Evolutionary conservation across 2,888 invertebrate genomes (phyloP).

Genomic region (Drosophila helvetica): DNA sequence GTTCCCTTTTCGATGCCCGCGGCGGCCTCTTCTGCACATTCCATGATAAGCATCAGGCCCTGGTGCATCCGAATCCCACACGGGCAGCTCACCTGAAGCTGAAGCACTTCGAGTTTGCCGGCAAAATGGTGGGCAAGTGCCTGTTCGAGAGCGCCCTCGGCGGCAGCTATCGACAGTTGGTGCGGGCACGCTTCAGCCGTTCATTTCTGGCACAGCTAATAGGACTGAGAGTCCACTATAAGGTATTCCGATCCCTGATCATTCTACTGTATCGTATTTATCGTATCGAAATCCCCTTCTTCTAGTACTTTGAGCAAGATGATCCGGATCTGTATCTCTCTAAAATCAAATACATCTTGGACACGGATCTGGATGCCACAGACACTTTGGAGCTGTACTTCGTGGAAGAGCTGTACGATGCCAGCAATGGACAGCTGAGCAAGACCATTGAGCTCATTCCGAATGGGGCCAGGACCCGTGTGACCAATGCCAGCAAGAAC

Average conservation of each 20-base stretch:
- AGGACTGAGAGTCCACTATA: constrained; percentile 95
- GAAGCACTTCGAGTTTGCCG: constrained; percentile 96
- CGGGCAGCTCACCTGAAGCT: constrained; percentile 91
- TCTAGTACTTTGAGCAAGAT: constrained; percentile 96
- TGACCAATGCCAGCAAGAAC: constrained; percentile 86
- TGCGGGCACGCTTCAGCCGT: constrained; percentile 94
- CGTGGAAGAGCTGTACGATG: constrained; percentile 94
- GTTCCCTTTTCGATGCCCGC: constrained; percentile 92
- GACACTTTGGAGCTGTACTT: constrained; percentile 93
- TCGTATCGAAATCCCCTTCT: constrained; percentile 47
- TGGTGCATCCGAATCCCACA: constrained; percentile 94
- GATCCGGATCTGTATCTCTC: constrained; percentile 96
- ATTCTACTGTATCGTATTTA: not conserved
- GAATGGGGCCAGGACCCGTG: constrained; percentile 89
- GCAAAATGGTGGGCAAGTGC: constrained; percentile 97
- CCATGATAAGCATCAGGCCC: constrained; percentile 92
- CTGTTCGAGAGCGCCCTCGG: constrained; percentile 96
- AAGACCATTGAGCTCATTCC: constrained; percentile 93
- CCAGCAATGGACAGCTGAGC: constrained; percentile 88
- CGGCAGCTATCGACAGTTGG: constrained; percentile 93
- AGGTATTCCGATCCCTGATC: constrained; percentile 85
- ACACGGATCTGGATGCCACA: constrained; percentile 92
- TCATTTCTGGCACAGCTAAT: constrained; percentile 97
- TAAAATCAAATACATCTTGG: constrained; percentile 96
- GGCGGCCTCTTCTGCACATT: constrained; percentile 93